Evolutionary conservation across 2,888 invertebrate genomes (phyloP).

Genomic region (Seira musarum): DNA sequence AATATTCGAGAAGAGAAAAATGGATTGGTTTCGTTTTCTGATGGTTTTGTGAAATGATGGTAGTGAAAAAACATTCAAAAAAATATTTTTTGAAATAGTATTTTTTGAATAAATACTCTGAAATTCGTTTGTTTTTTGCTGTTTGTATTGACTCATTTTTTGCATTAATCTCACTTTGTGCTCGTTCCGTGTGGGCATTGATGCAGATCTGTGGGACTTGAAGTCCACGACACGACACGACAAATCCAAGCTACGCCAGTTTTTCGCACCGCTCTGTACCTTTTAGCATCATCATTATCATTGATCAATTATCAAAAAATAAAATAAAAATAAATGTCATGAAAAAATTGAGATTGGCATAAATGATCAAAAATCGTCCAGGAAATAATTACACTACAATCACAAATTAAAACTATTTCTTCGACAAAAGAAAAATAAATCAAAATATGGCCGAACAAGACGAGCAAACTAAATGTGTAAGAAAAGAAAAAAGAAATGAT

Average conservation of each 20-base stretch:
- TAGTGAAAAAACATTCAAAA: background rate
- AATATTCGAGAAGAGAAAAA: background rate
- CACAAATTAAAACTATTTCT: no score
- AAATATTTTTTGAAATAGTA: background rate
- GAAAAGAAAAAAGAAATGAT: background rate
- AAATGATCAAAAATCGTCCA: no score
- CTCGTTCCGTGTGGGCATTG: constrained; percentile 70
- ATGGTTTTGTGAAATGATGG: background rate
- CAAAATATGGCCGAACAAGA: no score
- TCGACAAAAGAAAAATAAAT: no score
- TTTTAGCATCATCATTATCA: constrained; percentile 61
- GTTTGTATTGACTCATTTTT: constrained; percentile 40
- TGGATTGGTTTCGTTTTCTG: background rate
- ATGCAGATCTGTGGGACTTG: constrained; percentile 70
- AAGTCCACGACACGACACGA: constrained; percentile 73
- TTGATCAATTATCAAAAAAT: constrained; percentile 11
- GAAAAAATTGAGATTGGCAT: background rate
- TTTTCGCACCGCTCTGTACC: constrained; percentile 69
- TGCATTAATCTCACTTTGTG: constrained; percentile 68
- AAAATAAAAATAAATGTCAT: background rate
- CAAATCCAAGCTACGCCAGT: constrained; percentile 76
- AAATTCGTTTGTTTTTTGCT: constrained; percentile 23
- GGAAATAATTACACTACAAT: background rate
- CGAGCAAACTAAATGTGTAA: no score
- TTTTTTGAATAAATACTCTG: background rate